phyloP scores from a whole-genome alignment of 2,888 invertebrate species.

The Gibbula magus region DNA sequence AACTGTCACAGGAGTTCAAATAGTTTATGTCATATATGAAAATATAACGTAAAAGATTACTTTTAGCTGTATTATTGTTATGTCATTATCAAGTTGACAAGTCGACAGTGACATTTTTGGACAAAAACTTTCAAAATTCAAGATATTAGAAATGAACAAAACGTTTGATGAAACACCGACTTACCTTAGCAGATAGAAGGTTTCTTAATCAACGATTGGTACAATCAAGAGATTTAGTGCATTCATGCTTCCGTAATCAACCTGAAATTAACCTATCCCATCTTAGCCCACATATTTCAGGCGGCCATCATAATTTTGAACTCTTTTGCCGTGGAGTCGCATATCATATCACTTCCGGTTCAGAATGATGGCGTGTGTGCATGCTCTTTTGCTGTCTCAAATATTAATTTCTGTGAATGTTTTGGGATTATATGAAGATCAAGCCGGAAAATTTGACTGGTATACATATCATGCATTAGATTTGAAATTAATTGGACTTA shows the following conservation, averaged over 20 bases:
- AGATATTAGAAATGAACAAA: background rate
- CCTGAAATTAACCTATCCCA: background rate
- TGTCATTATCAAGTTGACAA: too few species aligned
- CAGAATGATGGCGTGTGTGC: slow-evolving; percentile 6
- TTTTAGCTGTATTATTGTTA: too few species aligned
- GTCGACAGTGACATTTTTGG: too few species aligned
- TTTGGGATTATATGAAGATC: slow-evolving; percentile 52
- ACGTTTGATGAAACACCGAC: background rate
- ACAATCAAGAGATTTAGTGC: background rate
- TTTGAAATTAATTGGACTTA: background rate
- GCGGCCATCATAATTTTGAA: slow-evolving; percentile 17
- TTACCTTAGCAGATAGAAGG: background rate
- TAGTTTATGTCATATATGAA: too few species aligned
- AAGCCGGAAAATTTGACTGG: slow-evolving; percentile 60
- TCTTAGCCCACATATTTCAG: background rate
- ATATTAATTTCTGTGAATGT: slow-evolving; percentile 20
- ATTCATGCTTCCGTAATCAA: background rate
- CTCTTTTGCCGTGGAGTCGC: slow-evolving; percentile 10
- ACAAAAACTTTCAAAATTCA: too few species aligned
- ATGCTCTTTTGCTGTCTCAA: background rate
- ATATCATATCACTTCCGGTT: background rate
- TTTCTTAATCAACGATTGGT: background rate
- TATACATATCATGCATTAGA: slow-evolving; percentile 28
- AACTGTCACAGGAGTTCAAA: too few species aligned
- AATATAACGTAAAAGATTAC: too few species aligned